Base-by-base conservation (phyloP, 2,113 vertebrate species). In the Petrocephalus microphthalmus region DNA sequence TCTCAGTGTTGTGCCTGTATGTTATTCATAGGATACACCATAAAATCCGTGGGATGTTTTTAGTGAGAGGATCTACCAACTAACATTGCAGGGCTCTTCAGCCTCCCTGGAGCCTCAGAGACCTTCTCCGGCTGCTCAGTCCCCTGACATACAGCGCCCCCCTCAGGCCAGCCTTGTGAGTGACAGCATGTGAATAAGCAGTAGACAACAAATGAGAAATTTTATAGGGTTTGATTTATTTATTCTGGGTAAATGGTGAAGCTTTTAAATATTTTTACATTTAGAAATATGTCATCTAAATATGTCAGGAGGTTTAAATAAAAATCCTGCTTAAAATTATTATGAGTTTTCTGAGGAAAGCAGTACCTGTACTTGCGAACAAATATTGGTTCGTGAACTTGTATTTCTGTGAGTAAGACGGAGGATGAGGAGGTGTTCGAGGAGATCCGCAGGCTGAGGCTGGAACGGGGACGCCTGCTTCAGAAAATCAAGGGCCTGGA, bases 401-500 rank as follows among this genome's bases (percentile, higher is more conserved):
- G 17, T 60, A 29, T 84, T 86, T 81, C 51, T 71, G 84, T 74
- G 47, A 60, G 57, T 87, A 25, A 78, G 54, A 95, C 90, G 90
- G 97, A 98, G 67, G 97, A 99, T 29, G 95, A 92, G 54, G 98
- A 98, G 0, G 97, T 98, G 91, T 98, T 98, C 0, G 97, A 98
- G 91, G 98, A 99, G 93, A 98, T 99, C 0, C 95, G 96, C 3
- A 92, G 96, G 53, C 95, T 99, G 89, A 93, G 97, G 52, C 95
- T 97, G 91, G 98, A 99, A 92, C 92, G 96, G 90, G 97, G 96
- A 1, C 97, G 95, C 25, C 95, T 99, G 88, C 94, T 99, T 29
- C 98, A 99, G 93, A 99, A 96, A 93, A 98, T 99, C 93, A 96
- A 97, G 87, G 92, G 94, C 47, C 89, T 98, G 91, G 97, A 99